Conservation (phyloP, 2,797 vertebrate genomes). For the Todus mexicanus region DNA sequence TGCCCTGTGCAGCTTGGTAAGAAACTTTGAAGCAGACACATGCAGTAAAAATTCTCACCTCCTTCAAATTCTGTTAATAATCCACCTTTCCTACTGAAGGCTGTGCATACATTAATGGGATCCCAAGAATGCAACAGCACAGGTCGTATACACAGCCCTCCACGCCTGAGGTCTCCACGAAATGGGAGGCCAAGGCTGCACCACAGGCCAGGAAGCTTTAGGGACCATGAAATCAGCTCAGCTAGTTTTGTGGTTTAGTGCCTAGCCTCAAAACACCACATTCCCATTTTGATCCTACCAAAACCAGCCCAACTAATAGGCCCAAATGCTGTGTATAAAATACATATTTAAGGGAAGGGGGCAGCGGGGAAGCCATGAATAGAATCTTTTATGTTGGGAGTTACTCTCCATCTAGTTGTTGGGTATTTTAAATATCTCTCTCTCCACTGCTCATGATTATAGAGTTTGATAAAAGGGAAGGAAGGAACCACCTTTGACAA, state of each 20-base stretch:
- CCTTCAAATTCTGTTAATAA: background rate
- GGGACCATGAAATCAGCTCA: background rate
- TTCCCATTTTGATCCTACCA: background rate
- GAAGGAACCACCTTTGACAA: background rate
- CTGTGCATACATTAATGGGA: background rate
- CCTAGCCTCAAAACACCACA: background rate
- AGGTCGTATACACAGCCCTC: background rate
- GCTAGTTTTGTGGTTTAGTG: background rate
- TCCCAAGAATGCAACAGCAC: background rate
- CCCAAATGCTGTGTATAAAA: background rate
- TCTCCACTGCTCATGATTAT: background rate
- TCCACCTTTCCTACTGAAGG: background rate
- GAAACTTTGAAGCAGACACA: background rate
- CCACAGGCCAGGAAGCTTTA: background rate
- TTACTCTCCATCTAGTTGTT: background rate
- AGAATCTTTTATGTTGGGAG: slow-evolving; percentile 11
- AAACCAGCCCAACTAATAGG: background rate
- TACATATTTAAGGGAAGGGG: background rate
- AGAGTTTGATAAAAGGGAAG: background rate
- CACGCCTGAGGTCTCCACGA: slow-evolving; percentile 2
- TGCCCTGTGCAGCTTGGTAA: background rate
- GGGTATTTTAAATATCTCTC: background rate
- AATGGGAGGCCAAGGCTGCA: background rate
- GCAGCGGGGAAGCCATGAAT: background rate
- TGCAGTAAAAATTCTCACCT: background rate